phyloP scores from a whole-genome alignment of 1,140 invertebrate genomes.

The Drosophila melanogaster region Release_6_plus_ISO1_MT NT_037436.4:495001-495500 shows the following conservation, averaged over 20 bases:
- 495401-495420: conserved; percentile 61
- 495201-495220: conserved; percentile 6
- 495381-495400: conserved; percentile 59
- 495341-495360: conserved; percentile 57
- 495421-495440: conserved; percentile 64
- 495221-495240: background rate
- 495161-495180: conserved; percentile 35
- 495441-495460: conserved; percentile 19
- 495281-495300: conserved; percentile 17
- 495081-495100: conserved; percentile 65
- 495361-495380: conserved; percentile 73
- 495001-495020: conserved; percentile 2
- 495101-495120: conserved; percentile 63
- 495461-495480: background rate
- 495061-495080: conserved; percentile 61
- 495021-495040: conserved; percentile 1
- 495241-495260: conserved; percentile 20
- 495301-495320: background rate
- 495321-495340: conserved; percentile 13
- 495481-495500: conserved; percentile 9
- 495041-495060: conserved; percentile 22
- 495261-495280: conserved; percentile 25
- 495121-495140: conserved; percentile 54
- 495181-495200: conserved; percentile 32
- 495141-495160: conserved; percentile 65